A percentile compares a stretch with the other conserved stretches of the same genome.
These are phyloP conservation scores for Anabacerthia variegaticeps DNA, from an alignment of 2,797 vertebrate genomes.

Conservation along the genomic window DNA sequence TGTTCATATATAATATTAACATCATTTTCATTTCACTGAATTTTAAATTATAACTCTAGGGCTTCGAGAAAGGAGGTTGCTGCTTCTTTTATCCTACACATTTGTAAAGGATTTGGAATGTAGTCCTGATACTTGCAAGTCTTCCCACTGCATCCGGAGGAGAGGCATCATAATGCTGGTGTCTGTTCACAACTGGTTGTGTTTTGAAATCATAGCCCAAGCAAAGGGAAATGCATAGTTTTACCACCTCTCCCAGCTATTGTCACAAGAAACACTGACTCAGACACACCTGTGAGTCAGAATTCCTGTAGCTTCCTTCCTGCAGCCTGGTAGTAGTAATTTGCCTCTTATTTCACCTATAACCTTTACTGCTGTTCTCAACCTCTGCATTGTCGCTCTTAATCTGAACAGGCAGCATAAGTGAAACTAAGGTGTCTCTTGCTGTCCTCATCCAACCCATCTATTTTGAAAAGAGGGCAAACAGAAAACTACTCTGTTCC, in stretches of 20 bases:
- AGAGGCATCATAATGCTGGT: fast-evolving
- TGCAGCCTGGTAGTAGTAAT: neutral
- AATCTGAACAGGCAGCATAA: neutral
- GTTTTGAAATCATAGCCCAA: neutral
- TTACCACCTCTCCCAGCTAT: neutral
- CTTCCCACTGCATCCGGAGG: neutral
- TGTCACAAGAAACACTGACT: constrained; percentile 17
- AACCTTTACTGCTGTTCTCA: neutral
- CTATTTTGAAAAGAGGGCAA: neutral
- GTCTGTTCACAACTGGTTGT: neutral
- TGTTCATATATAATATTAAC: neutral
- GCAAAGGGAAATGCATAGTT: neutral
- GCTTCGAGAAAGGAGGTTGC: neutral
- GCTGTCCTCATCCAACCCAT: neutral
- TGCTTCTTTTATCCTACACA: neutral
- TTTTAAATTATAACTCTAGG: neutral
- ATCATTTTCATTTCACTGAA: neutral
- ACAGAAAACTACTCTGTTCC: neutral
- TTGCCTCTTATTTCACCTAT: constrained; percentile 4
- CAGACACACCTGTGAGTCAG: constrained; percentile 45
- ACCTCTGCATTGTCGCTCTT: neutral
- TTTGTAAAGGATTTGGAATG: neutral
- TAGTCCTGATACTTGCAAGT: neutral
- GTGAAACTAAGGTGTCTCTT: constrained; percentile 14
- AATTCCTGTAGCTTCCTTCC: constrained; percentile 27